These are phyloP conservation scores for Limosa lapponica DNA, from an alignment of 2,797 vertebrate genomes.

Conservation along the genomic window DNA sequence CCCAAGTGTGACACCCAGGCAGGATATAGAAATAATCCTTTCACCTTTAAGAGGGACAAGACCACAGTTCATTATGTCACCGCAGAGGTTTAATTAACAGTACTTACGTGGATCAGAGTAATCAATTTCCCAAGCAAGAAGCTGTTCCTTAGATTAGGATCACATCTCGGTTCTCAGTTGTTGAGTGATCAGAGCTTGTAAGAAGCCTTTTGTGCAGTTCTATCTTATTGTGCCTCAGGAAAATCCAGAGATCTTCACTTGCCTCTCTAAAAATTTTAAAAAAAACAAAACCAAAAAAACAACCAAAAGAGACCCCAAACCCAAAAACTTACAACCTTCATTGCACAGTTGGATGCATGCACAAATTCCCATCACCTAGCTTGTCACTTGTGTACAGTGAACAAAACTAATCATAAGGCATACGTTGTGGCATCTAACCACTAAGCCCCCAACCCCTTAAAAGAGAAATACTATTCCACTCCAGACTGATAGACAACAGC, in stretches of 20 bases:
- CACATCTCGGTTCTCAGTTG: not conserved
- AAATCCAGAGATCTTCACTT: not conserved
- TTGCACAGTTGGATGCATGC: not conserved
- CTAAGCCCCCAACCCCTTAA: not conserved
- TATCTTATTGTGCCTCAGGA: not conserved
- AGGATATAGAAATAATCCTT: not conserved
- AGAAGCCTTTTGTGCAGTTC: not conserved
- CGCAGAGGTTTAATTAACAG: not conserved
- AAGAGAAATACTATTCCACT: not conserved
- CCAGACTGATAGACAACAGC: not conserved
- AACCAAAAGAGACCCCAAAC: not conserved
- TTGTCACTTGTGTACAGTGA: not conserved
- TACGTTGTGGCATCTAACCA: not conserved
- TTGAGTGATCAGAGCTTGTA: not conserved
- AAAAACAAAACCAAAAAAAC: not conserved
- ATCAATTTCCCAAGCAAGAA: not conserved
- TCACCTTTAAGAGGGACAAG: not conserved
- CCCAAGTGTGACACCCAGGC: not conserved
- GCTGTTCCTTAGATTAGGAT: not conserved
- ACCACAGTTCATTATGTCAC: not conserved
- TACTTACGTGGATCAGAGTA: not conserved
- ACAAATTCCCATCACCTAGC: not conserved
- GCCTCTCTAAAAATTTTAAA: not conserved
- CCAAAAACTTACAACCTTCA: not conserved
- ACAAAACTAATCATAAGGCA: not conserved